Percentiles rank a stretch among this genome's conserved stretches.
Evolutionary conservation across 2,888 invertebrate genomes (phyloP).

Genomic region (Patella pellucida): DNA sequence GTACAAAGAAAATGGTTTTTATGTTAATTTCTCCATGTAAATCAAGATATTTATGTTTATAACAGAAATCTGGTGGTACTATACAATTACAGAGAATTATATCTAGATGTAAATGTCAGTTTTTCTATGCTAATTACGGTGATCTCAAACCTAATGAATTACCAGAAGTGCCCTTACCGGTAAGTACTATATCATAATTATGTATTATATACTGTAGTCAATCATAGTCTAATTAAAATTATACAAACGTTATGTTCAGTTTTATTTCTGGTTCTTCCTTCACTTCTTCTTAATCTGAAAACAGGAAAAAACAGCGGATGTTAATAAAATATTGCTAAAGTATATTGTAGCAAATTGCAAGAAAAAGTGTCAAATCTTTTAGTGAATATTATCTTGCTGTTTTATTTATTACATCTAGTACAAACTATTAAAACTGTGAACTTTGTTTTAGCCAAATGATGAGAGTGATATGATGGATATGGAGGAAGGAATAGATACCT

Average conservation of each 20-base stretch:
- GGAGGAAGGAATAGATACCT: slow-evolving; percentile 93
- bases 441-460: slow-evolving; percentile 29
- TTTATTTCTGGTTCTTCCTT: too few relatives aligned
- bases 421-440: background rate
- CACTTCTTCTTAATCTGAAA: too few relatives aligned
- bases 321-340: too few relatives aligned
- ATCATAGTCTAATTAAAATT: too few relatives aligned
- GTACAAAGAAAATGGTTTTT: too few relatives aligned
- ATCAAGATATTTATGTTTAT: background rate
- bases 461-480: slow-evolving; percentile 79
- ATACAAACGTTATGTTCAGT: too few relatives aligned
- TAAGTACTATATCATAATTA: slow-evolving; percentile 64
- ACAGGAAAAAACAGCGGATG: too few relatives aligned
- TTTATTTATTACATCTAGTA: background rate
- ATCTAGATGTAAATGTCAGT: slow-evolving; percentile 96
- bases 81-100: slow-evolving; percentile 94
- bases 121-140: slow-evolving; percentile 95
- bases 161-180: slow-evolving; percentile 79
- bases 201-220: too few relatives aligned
- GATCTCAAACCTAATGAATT: slow-evolving; percentile 79
- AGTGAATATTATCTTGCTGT: background rate
- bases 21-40: background rate
- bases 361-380: too few relatives aligned
- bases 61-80: slow-evolving; percentile 4
- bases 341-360: too few relatives aligned